These are phyloP conservation scores for Silvanus unidentatus DNA, from an alignment of 2,888 invertebrate genomes.

Conservation along the genomic window DNA sequence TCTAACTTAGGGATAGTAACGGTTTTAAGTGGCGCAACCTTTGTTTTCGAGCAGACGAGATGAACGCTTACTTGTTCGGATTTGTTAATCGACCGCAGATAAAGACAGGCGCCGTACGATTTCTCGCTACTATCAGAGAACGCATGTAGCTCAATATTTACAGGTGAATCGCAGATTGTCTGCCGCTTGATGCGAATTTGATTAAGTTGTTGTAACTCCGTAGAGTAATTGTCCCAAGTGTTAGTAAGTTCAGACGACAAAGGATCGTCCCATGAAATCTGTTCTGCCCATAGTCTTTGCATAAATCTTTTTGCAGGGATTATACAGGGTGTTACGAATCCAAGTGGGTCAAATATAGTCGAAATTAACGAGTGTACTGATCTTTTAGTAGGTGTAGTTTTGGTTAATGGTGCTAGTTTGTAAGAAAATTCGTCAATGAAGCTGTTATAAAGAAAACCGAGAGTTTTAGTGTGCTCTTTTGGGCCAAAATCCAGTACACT, in stretches of 20 bases:
- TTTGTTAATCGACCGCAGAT: not conserved
- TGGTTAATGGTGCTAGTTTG: not conserved
- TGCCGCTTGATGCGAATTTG: slow-evolving; percentile 1
- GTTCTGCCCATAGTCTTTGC: slow-evolving; percentile 16
- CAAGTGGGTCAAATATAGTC: slow-evolving; percentile 15
- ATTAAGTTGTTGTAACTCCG: not conserved
- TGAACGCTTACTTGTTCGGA: not conserved
- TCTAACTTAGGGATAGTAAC: slow-evolving; percentile 15
- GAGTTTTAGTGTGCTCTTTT: not conserved
- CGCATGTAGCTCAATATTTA: slow-evolving; percentile 4
- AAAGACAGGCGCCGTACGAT: slow-evolving; percentile 4
- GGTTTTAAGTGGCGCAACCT: slow-evolving; percentile 15
- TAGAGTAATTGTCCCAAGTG: not conserved
- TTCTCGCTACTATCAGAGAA: slow-evolving; percentile 4
- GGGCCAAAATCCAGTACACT: not conserved
- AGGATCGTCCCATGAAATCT: slow-evolving; percentile 11
- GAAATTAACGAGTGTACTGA: slow-evolving; percentile 5
- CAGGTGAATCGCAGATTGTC: not conserved
- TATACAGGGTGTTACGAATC: slow-evolving; percentile 10
- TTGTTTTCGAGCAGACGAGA: slow-evolving; percentile 13
- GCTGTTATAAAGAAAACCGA: not conserved
- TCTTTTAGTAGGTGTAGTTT: slow-evolving; percentile 1
- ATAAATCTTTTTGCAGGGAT: slow-evolving; percentile 16
- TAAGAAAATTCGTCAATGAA: not conserved
- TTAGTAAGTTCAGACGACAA: not conserved